These are phyloP conservation scores for Orientallactaga bullata DNA, from an alignment of 2,113 vertebrate genomes.

Conservation along the genomic window DNA sequence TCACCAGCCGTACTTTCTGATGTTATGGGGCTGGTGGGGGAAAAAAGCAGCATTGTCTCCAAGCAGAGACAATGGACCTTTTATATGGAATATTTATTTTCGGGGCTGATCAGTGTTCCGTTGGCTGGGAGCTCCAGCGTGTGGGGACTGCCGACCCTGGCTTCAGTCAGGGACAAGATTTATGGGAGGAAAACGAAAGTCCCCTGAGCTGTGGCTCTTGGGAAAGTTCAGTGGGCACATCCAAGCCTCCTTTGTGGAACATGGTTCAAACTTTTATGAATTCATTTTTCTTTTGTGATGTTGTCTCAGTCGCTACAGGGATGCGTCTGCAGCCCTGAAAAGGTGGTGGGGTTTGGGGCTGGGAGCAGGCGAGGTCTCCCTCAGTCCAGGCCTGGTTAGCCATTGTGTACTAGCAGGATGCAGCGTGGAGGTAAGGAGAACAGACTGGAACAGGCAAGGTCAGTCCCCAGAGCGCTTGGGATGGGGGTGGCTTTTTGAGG, in stretches of 20 bases:
- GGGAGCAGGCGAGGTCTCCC: not conserved
- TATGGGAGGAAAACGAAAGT: not conserved
- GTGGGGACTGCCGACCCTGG: not conserved
- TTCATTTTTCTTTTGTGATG: constrained; percentile 13
- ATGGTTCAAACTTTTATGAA: constrained; percentile 37
- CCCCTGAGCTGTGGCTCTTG: not conserved
- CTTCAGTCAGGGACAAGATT: constrained; percentile 7
- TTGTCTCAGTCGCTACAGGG: not conserved
- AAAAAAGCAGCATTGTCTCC: constrained; percentile 47
- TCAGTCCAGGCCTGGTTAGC: not conserved
- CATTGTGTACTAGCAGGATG: not conserved
- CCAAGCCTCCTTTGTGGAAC: not conserved
- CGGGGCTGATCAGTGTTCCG: not conserved
- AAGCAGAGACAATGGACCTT: constrained; percentile 66
- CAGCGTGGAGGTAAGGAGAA: not conserved
- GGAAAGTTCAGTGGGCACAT: not conserved
- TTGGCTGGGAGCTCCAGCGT: not conserved
- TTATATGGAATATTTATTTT: constrained; percentile 73
- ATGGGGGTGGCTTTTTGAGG: fast-evolving
- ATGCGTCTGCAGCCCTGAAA: fast-evolving
- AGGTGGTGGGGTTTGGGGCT: not conserved
- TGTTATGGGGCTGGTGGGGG: not conserved
- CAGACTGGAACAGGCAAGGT: not conserved
- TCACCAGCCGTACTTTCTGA: not conserved
- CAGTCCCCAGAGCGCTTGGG: fast-evolving